Conservation (phyloP, 2,113 vertebrate genomes). For the Misgurnus anguillicaudatus region DNA sequence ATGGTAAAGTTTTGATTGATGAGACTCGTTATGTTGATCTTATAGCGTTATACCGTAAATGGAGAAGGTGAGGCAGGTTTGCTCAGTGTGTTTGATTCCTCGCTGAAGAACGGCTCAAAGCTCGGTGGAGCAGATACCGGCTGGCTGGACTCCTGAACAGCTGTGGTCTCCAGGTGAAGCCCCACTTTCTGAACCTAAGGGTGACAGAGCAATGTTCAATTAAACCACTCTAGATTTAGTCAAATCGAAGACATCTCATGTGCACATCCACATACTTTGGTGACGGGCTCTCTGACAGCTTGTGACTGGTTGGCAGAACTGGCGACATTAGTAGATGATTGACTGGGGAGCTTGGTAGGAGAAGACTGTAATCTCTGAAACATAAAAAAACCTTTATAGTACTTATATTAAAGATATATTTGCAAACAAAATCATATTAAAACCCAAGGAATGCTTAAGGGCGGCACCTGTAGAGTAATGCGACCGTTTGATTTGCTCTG, state of each 20-base stretch:
- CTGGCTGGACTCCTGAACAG: constrained; percentile 56
- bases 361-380: constrained; percentile 80
- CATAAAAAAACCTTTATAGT: background rate
- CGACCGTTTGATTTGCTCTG: constrained; percentile 70
- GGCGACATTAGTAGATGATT: constrained; percentile 55
- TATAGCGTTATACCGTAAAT: constrained; percentile 66
- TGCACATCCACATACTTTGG: constrained; percentile 73
- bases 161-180: constrained; percentile 65
- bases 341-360: constrained; percentile 75
- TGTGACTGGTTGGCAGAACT: constrained; percentile 70
- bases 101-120: constrained; percentile 72
- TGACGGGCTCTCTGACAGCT: constrained; percentile 67
- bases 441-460: background rate
- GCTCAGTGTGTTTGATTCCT: constrained; percentile 64
- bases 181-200: constrained; percentile 67
- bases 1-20: background rate
- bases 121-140: constrained; percentile 70
- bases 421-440: too few relatives aligned
- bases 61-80: constrained; percentile 66
- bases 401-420: background rate
- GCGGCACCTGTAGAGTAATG: constrained; percentile 84
- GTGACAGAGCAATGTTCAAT: background rate
- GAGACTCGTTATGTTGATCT: background rate
- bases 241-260: background rate
- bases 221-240: background rate